Percentiles rank a stretch among this genome's conserved stretches.
These are phyloP conservation scores for Mantis religiosa DNA, from an alignment of 2,888 invertebrate genomes.

Conservation along the genomic window DNA sequence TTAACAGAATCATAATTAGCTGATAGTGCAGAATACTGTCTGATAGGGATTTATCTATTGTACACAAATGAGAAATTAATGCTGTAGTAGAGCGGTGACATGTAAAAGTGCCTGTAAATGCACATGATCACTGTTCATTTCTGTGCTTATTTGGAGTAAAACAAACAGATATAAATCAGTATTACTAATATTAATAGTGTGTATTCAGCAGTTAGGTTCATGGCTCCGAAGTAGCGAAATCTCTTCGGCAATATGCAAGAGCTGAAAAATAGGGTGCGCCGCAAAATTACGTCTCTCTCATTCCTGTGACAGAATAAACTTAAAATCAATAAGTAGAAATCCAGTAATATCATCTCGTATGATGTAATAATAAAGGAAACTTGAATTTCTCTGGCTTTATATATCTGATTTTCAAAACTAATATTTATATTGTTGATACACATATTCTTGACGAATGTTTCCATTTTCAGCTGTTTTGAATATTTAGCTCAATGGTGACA, in stretches of 20 bases:
- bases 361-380: no score
- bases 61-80: background rate
- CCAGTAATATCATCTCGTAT: no score
- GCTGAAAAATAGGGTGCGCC: background rate
- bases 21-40: background rate
- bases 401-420: no score
- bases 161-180: background rate
- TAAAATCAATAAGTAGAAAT: no score
- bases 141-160: background rate
- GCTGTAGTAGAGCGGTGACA: background rate
- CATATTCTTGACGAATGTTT: no score
- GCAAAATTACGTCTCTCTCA: no score
- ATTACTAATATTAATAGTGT: background rate
- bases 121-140: background rate
- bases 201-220: background rate
- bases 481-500: no score
- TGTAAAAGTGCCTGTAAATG: background rate
- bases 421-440: no score
- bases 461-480: no score
- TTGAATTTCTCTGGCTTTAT: no score
- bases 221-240: background rate
- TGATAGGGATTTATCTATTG: background rate
- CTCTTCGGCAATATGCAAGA: background rate
- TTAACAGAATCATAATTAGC: background rate
- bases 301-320: no score